Percentiles rank a stretch among this genome's conserved stretches.
Conservation (phyloP, 2,888 invertebrate species). For the Coenonympha glycerion region DNA sequence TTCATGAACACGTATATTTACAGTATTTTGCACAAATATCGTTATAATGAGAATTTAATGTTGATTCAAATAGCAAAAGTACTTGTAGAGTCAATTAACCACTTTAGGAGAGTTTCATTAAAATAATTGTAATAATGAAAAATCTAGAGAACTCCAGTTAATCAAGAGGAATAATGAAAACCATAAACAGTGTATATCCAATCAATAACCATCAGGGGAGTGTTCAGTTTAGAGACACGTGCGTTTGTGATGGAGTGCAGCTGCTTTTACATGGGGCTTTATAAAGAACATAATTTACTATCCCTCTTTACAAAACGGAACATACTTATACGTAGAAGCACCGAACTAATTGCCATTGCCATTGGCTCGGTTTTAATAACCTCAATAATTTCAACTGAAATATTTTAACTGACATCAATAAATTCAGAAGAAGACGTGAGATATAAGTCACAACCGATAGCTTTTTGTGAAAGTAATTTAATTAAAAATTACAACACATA, state of each 20-base stretch:
- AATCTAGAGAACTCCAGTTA: background rate
- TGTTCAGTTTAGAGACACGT: slow-evolving; percentile 11
- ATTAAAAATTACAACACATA: background rate
- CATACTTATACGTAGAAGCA: slow-evolving; percentile 2
- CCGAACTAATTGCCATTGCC: background rate
- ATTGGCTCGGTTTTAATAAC: background rate
- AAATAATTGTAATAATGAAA: no score
- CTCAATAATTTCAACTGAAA: background rate
- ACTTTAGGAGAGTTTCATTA: no score
- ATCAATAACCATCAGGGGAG: background rate
- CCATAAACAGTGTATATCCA: background rate
- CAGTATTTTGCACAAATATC: no score
- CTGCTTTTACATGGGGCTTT: slow-evolving; percentile 11
- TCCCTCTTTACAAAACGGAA: slow-evolving; percentile 1
- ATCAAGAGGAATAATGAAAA: background rate
- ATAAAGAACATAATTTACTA: slow-evolving; percentile 1
- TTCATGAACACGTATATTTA: no score
- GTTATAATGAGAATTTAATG: no score
- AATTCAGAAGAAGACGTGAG: background rate
- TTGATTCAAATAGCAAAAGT: no score
- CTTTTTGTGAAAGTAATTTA: slow-evolving; percentile 4
- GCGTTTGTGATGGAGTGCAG: slow-evolving; percentile 10
- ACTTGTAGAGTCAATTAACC: no score
- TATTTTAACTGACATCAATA: background rate
- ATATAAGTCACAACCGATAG: background rate